These are phyloP conservation scores for Crypturellus undulatus DNA, from an alignment of 2,113 vertebrate genomes.

Conservation along the genomic window DNA sequence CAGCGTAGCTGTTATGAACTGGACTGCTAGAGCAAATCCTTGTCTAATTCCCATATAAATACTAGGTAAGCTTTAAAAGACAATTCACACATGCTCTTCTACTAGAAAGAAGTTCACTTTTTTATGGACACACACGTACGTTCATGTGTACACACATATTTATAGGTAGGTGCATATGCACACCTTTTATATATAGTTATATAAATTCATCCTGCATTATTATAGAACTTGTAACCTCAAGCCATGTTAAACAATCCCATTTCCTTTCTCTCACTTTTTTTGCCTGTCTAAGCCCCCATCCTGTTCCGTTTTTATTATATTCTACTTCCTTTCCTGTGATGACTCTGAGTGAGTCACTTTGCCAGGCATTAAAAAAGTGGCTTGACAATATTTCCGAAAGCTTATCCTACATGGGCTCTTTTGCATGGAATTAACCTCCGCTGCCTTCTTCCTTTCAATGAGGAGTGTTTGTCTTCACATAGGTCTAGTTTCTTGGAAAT, in stretches of 20 bases:
- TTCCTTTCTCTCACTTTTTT: conserved; percentile 74
- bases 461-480: conserved; percentile 30
- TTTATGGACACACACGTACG: neutral
- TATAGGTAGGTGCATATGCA: rapidly evolving
- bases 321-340: conserved; percentile 72
- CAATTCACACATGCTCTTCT: neutral
- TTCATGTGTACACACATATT: rapidly evolving
- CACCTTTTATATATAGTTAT: neutral
- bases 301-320: conserved; percentile 75
- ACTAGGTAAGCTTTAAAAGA: neutral
- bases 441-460: conserved; percentile 63
- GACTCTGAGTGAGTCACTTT: conserved; percentile 65
- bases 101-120: neutral
- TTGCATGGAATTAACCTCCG: conserved; percentile 62
- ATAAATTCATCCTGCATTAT: neutral
- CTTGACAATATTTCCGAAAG: conserved; percentile 38
- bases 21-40: neutral
- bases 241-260: conserved; percentile 56
- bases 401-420: conserved; percentile 23
- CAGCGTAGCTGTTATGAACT: rapidly evolving
- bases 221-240: conserved; percentile 31
- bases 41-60: neutral
- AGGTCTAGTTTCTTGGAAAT: conserved; percentile 47
- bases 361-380: conserved; percentile 61
- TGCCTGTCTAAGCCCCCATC: conserved; percentile 62